phyloP scores from a whole-genome alignment of 2,888 invertebrate genomes.

The Ochropleura leucogaster region DNA sequence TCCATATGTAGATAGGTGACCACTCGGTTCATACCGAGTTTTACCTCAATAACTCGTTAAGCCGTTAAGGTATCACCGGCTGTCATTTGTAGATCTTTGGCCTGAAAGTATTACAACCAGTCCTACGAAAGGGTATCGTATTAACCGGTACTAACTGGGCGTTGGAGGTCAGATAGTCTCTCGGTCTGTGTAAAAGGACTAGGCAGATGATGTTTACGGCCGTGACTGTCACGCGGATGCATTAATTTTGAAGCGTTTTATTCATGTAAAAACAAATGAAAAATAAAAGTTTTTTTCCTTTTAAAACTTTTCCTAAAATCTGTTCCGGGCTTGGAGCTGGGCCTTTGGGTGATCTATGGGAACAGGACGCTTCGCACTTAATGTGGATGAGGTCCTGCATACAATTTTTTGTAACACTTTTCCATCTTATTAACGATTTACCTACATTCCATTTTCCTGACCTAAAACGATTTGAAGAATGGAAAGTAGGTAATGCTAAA shows the following conservation, averaged over 20 bases:
- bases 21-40: no score
- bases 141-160: no score
- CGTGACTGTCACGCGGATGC: neutral
- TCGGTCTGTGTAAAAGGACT: no score
- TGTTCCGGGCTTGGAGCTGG: neutral
- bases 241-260: constrained; percentile 3
- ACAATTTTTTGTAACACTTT: constrained; percentile 30
- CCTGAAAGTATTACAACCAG: no score
- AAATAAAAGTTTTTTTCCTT: neutral
- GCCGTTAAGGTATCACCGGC: no score
- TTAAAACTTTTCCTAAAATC: neutral
- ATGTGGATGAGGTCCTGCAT: constrained; percentile 27
- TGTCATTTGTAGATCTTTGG: no score
- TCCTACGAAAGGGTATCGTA: no score
- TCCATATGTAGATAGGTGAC: no score
- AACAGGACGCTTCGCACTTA: constrained; percentile 21
- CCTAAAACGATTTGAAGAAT: constrained; percentile 8
- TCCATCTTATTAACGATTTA: constrained; percentile 18
- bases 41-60: no score
- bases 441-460: constrained; percentile 20
- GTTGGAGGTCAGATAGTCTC: no score
- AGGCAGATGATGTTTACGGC: neutral
- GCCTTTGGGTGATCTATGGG: neutral
- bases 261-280: neutral
- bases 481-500: constrained; percentile 7